phyloP scores from a whole-genome alignment of 2,113 vertebrate species.

The Dromaius novaehollandiae region DNA sequence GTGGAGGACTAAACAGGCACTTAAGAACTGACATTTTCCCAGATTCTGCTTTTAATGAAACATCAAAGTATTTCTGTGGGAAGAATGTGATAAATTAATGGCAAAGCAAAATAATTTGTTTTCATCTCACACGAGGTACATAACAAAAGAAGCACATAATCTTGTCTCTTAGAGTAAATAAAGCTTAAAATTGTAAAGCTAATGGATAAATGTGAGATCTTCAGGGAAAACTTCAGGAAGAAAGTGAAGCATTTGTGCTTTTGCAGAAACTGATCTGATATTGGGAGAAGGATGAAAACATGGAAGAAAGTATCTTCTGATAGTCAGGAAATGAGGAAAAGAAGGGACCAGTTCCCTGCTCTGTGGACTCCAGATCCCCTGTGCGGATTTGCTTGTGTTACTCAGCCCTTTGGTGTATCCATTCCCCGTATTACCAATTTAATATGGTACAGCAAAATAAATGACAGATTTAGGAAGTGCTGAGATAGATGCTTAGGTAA shows the following conservation, averaged over 20 bases:
- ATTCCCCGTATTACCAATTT: not conserved
- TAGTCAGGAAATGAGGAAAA: not conserved
- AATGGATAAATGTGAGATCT: not conserved
- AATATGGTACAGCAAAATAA: not conserved
- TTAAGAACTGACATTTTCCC: not conserved
- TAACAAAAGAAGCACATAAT: not conserved
- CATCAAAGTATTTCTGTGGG: not conserved
- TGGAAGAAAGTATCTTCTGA: not conserved
- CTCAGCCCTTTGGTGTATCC: not conserved
- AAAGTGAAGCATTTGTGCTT: not conserved
- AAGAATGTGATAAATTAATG: not conserved
- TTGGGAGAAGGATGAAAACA: not conserved
- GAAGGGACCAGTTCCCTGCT: not conserved
- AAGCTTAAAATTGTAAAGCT: not conserved
- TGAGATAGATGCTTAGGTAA: not conserved
- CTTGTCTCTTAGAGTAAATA: not conserved
- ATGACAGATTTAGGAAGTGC: conserved; percentile 36
- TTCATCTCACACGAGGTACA: fast-evolving
- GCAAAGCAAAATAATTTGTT: not conserved
- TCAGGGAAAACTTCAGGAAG: not conserved
- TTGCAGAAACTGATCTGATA: not conserved
- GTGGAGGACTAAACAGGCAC: not conserved
- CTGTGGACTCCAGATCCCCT: fast-evolving
- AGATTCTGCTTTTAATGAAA: not conserved
- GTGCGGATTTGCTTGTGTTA: not conserved